phyloP scores from a whole-genome alignment of 1,140 invertebrate genomes.

The Mactra quadrangularis region DNA sequence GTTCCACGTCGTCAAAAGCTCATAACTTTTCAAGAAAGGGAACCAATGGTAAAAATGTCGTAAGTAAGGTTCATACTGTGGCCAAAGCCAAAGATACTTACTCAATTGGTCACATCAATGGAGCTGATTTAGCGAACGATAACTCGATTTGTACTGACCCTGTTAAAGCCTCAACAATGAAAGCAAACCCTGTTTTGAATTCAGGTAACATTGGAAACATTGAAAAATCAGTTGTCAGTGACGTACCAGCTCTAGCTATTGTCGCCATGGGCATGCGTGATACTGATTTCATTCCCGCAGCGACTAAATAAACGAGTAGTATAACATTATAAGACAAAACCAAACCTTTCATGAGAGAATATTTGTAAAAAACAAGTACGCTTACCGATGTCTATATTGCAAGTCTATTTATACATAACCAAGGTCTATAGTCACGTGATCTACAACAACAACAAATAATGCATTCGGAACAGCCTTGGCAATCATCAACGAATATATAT shows the following conservation, averaged over 20 bases:
- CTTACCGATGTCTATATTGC: neutral
- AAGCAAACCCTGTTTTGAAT: too few species aligned
- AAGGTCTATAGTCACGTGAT: too few species aligned
- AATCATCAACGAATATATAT: neutral
- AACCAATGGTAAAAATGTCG: neutral
- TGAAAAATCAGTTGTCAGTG: neutral
- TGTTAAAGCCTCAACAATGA: too few species aligned
- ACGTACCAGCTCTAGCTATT: neutral
- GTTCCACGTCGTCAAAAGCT: slow-evolving; percentile 3
- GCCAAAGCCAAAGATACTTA: neutral
- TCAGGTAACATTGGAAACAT: too few species aligned
- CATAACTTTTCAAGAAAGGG: neutral
- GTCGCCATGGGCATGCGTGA: slow-evolving; percentile 15
- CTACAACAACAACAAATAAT: too few species aligned
- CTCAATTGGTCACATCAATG: neutral
- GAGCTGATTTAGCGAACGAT: neutral
- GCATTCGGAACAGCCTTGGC: neutral
- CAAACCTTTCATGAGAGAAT: neutral
- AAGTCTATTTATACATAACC: neutral
- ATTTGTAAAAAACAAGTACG: neutral
- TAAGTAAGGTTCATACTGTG: neutral
- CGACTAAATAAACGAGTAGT: neutral
- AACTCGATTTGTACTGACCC: too few species aligned
- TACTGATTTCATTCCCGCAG: slow-evolving; percentile 4
- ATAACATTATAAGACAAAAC: neutral